Conservation (phyloP, 2,113 vertebrate species). For the Ageneiosus marmoratus region DNA sequence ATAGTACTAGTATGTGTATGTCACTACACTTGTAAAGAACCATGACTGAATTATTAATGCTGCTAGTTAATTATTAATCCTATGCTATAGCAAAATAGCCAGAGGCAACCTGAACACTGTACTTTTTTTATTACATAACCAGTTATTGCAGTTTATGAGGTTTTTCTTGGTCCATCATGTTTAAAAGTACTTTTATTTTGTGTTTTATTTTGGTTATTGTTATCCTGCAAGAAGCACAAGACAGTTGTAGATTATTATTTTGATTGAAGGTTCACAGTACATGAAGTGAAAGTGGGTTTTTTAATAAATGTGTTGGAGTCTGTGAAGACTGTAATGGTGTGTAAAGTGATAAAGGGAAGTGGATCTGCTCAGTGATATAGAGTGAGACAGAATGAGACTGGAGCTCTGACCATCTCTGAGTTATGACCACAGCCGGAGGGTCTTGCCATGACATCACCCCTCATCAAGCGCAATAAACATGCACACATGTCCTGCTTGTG, state of each 20-base stretch:
- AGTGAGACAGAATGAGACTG: background rate
- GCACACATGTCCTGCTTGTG: slow-evolving; percentile 34
- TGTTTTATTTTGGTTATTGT: background rate
- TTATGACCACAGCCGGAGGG: slow-evolving; percentile 39
- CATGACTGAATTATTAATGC: background rate
- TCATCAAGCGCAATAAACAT: slow-evolving; percentile 27
- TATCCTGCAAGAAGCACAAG: background rate
- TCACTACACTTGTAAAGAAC: background rate
- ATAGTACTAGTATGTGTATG: no score
- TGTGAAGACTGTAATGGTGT: background rate
- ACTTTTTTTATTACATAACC: background rate
- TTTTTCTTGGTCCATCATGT: background rate
- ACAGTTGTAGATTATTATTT: background rate
- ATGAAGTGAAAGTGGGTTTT: background rate
- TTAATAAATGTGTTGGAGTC: background rate
- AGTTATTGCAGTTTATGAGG: background rate
- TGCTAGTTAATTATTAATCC: background rate
- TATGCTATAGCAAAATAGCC: background rate
- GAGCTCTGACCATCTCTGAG: slow-evolving; percentile 28
- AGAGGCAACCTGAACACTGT: no score
- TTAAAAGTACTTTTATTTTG: background rate
- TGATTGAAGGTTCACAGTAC: background rate
- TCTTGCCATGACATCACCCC: slow-evolving; percentile 46
- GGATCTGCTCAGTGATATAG: background rate
- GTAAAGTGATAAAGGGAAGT: background rate